Evolutionary conservation across 2,888 invertebrate genomes (phyloP).

Genomic region (Arrhopalites spinosus): DNA sequence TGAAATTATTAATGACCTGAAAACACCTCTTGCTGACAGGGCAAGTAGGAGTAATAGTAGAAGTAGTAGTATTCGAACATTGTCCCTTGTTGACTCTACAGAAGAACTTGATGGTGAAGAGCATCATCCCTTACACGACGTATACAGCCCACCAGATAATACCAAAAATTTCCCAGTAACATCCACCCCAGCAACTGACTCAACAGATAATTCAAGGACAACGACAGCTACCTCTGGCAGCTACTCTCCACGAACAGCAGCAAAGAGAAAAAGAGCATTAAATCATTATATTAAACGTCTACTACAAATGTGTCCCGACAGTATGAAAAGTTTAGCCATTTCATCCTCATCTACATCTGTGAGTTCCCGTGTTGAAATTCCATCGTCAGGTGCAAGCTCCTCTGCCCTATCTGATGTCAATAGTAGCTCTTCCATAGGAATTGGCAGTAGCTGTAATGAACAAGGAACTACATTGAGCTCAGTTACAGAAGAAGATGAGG

Average conservation of each 20-base stretch:
- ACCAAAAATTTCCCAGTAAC: constrained; percentile 13
- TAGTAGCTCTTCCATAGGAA: not conserved
- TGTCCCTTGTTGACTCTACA: constrained; percentile 3
- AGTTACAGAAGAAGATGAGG: constrained; percentile 27
- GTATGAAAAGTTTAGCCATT: constrained; percentile 4
- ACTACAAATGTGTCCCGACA: constrained; percentile 34
- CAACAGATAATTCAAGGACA: not conserved
- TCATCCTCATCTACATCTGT: constrained; percentile 5
- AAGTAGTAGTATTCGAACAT: constrained; percentile 15
- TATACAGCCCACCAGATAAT: constrained; percentile 8
- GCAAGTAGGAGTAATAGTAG: not conserved
- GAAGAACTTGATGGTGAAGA: not conserved
- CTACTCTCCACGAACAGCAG: constrained; percentile 18
- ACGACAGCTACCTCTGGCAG: not conserved
- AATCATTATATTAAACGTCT: constrained; percentile 23
- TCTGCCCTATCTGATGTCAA: constrained; percentile 8
- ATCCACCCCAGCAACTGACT: constrained; percentile 15
- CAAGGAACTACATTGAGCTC: constrained; percentile 29
- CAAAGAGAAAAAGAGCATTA: constrained; percentile 23
- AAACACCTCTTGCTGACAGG: too few relatives aligned
- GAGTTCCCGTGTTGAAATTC: constrained; percentile 33
- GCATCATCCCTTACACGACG: not conserved
- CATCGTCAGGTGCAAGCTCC: constrained; percentile 21
- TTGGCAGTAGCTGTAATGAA: not conserved
- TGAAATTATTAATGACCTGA: too few relatives aligned